Base-by-base conservation (phyloP, 1,140 invertebrate genomes). In the Babylonia areolata region DNA sequence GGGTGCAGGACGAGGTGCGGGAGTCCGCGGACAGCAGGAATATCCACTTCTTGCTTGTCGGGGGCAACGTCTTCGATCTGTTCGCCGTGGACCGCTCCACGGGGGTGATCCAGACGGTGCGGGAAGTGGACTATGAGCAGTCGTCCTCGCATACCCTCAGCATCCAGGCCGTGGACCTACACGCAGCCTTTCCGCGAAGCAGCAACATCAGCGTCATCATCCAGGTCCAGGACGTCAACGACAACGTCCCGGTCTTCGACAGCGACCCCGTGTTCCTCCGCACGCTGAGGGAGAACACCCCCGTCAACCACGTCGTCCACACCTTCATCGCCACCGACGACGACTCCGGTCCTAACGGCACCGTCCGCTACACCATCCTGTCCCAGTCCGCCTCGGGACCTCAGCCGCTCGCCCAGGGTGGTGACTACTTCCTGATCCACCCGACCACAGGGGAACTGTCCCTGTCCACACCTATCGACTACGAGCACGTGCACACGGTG, bases 1-100 rank as follows among this genome's bases (percentile, higher is more conserved):
- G 28, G 20, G 97, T 97, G 0, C 97, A 99, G 0, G 98, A 98
- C 0, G 96, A 97, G 37, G 91, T 99, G 71, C 64, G 87, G n/a
- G 92, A 91, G 84, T 90, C 87, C 31, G 98, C 99, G 95, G 98
- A 99, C 96, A 99, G 98, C 98, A 99, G 98, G 94, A 97, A 97
- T 96, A 98, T 99, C 96, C 97, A 97, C 96, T 99, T 99, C 96
- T 98, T 99, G 96, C 99, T 99, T 95, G 98, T 98, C 94, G 98
- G 97, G 96, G 98, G 98, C 95, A 99, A 99, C 96, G 97, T 98
- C 96, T 98, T 98, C 87, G 98, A 98, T 91, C 97, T 98, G 46
- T 99, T 99, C 95, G 98, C 98, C 87, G 98, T 99, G 88, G 98
- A 99, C 95, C 98, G 98, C 94, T 98, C 98, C 96, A 99, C 98